These are phyloP conservation scores for Dryococelus australis DNA, from an alignment of 2,888 invertebrate species.

Conservation along the genomic window DNA sequence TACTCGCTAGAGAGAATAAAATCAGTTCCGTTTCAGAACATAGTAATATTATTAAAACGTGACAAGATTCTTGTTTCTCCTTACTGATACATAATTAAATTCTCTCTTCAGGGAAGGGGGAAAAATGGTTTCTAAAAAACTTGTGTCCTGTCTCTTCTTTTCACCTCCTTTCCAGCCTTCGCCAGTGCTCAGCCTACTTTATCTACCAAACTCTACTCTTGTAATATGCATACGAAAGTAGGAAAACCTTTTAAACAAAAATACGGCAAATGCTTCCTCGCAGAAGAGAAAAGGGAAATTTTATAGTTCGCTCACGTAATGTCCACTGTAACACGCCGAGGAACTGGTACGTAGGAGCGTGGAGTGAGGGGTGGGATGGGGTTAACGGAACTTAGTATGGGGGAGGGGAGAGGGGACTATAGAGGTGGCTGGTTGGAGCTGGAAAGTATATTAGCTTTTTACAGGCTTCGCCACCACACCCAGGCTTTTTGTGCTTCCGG, in stretches of 20 bases:
- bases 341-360: neutral
- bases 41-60: slow-evolving; percentile 1
- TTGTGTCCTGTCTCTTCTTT: neutral
- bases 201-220: slow-evolving; percentile 13
- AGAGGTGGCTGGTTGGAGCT: slow-evolving; percentile 2
- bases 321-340: slow-evolving; percentile 13
- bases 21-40: neutral
- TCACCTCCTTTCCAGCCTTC: neutral
- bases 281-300: slow-evolving; percentile 22
- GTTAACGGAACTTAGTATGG: neutral
- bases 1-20: neutral
- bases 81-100: neutral
- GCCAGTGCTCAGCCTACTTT: neutral
- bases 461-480: slow-evolving; percentile 29
- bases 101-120: neutral
- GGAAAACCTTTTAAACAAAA: slow-evolving; percentile 29
- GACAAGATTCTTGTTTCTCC: slow-evolving; percentile 10
- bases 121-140: neutral
- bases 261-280: neutral
- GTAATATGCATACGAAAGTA: slow-evolving; percentile 21
- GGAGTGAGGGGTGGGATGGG: neutral
- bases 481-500: neutral
- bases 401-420: neutral
- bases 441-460: slow-evolving; percentile 29
- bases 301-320: slow-evolving; percentile 25